A percentile compares a stretch with the other conserved stretches of the same genome.
These are phyloP conservation scores for Coptodon rendalli DNA, from an alignment of 2,113 vertebrate genomes.

Conservation along the genomic window DNA sequence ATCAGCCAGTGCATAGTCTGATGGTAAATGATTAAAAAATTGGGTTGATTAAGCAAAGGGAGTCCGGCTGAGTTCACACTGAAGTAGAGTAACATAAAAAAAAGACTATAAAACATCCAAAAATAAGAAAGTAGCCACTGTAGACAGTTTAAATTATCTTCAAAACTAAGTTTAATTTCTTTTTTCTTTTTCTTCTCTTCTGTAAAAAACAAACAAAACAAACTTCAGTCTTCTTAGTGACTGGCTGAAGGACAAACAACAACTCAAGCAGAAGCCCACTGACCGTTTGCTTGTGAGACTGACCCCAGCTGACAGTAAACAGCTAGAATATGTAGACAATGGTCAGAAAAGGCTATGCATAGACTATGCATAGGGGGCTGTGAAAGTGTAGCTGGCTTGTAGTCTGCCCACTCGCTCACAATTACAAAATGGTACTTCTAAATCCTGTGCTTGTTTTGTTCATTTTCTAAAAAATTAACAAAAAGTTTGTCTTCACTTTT, in stretches of 20 bases:
- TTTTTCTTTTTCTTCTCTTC: not conserved
- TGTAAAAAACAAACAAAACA: not conserved
- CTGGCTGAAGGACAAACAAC: not conserved
- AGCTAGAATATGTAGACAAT: not conserved
- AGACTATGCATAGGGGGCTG: not conserved
- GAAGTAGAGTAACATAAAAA: not conserved
- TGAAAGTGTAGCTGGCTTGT: not conserved
- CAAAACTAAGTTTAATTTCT: fast-evolving
- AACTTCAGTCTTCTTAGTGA: not conserved
- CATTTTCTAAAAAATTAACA: not conserved
- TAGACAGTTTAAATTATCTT: not conserved
- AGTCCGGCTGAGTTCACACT: not conserved
- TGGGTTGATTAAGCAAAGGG: not conserved
- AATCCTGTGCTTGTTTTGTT: not conserved
- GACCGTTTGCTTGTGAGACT: not conserved
- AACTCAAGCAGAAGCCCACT: not conserved
- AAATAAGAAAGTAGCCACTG: not conserved
- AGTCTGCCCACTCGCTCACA: not conserved
- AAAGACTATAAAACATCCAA: not conserved
- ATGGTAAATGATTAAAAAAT: not conserved
- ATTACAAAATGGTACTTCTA: not conserved
- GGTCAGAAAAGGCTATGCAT: not conserved
- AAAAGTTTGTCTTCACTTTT: not conserved
- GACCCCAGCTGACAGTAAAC: not conserved
- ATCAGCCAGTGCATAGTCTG: not conserved